Evolutionary conservation across 2,113 vertebrate species (phyloP).

Genomic region (Gasterosteus nipponicus): DNA sequence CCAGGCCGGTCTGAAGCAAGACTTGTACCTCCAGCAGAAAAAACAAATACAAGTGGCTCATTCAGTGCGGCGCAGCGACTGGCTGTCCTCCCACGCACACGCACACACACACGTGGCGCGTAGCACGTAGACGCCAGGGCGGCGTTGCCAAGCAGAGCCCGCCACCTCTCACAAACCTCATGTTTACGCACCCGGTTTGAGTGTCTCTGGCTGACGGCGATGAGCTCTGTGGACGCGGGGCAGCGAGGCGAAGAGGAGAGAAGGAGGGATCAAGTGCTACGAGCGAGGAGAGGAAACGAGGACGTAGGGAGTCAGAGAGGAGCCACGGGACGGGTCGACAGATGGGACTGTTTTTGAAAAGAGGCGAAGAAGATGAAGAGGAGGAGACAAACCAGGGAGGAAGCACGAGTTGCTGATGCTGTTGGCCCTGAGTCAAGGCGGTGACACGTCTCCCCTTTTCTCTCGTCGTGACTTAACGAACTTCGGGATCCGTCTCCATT

Average conservation of each 20-base stretch:
- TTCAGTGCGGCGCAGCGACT: slow-evolving; percentile 22
- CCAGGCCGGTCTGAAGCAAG: slow-evolving; percentile 33
- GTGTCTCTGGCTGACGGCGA: slow-evolving; percentile 44
- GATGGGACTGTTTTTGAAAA: slow-evolving; percentile 37
- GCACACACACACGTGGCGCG: not conserved
- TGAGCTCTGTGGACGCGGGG: slow-evolving; percentile 39
- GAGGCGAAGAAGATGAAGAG: slow-evolving; percentile 29
- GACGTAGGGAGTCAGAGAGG: slow-evolving; percentile 16
- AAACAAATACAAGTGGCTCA: slow-evolving; percentile 52
- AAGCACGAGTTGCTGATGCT: slow-evolving; percentile 30
- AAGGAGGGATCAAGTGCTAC: not conserved
- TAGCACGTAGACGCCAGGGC: slow-evolving; percentile 15
- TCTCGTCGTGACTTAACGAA: slow-evolving; percentile 69
- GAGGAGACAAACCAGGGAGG: slow-evolving; percentile 16
- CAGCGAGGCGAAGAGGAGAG: slow-evolving; percentile 21
- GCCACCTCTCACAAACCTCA: slow-evolving; percentile 40
- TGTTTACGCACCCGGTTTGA: slow-evolving; percentile 47
- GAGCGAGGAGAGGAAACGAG: slow-evolving; percentile 2
- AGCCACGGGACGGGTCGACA: slow-evolving; percentile 18
- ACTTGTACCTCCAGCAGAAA: slow-evolving; percentile 31
- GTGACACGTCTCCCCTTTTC: slow-evolving; percentile 54
- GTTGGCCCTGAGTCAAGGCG: slow-evolving; percentile 66
- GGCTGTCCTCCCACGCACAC: slow-evolving; percentile 33
- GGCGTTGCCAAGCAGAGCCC: slow-evolving; percentile 35
- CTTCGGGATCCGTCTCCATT: slow-evolving; percentile 65